Evolutionary conservation across 23 tunicate species (phyloP), one percentile per base, ranked within the genome.

Genomic region (Aplidium turbinatum): DNA sequence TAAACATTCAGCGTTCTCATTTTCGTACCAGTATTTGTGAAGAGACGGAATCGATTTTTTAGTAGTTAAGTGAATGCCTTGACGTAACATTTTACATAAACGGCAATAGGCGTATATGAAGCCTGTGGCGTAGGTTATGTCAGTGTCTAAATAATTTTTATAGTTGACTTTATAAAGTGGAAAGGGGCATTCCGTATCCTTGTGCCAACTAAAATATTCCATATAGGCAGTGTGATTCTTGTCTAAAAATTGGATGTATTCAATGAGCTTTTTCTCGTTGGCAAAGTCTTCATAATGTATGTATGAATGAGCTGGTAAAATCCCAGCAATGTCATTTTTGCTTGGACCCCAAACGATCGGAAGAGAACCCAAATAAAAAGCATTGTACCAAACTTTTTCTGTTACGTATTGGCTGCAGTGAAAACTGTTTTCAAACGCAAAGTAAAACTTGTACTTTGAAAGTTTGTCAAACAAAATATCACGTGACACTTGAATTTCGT

Each of bases 351-450:
- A 77, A 20, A 77, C 39, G 0, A 77, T 55, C 5, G 82, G 82
- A 0, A 77, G 74, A 4, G 47, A 9, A 0, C 60, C 73, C 0
- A 58, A 6, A 22, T 42, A 47, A 20, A 77, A 63, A 26, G 72
- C 75, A 35, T 77, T 77, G 38, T 26, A 63, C 72, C 72, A 77
- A 13, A 77, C 19, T 34, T 77, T 77, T 28, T 77, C 82, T 5
- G 82, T 2, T 0, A 77, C 25, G 28, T 77, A 77, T 16, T 63
- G 58, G 0, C 39, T 77, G 47, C 82, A 77, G 29, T 63, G 74
- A 31, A 38, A 77, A 0, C 67, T 35, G 31, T 81, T 81, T 57
- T 81, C 86, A 57, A 72, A 81, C 2, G 86, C 80, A 35, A 81
- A 58, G 60, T 81, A 81, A 72, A 81, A 81, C 71, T 73, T 81